A percentile compares a stretch with the other conserved stretches of the same genome.
Evolutionary conservation across 1,140 invertebrate species (phyloP).

Genomic region (Nymphalis io): DNA sequence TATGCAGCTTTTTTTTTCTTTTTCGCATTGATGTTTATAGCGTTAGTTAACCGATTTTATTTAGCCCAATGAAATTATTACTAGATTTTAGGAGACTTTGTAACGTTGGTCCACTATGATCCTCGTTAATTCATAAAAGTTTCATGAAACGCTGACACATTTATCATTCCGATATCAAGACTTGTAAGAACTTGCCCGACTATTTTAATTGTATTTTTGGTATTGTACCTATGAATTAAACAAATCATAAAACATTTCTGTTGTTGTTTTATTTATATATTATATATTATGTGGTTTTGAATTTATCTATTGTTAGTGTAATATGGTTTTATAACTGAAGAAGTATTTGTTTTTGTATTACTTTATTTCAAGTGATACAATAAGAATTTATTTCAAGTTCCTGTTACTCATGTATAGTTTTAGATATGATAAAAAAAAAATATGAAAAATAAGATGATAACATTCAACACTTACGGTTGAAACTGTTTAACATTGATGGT

Average conservation of each 20-base stretch:
- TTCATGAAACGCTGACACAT: neutral
- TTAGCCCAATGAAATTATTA: neutral
- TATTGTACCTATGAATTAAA: constrained; percentile 56
- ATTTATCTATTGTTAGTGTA: too few relatives aligned
- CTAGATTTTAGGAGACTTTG: neutral
- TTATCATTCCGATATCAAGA: constrained; percentile 51
- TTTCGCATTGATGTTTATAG: neutral
- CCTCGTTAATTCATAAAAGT: neutral
- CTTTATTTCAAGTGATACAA: too few relatives aligned
- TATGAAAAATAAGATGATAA: too few relatives aligned
- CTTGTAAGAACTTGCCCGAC: constrained; percentile 46
- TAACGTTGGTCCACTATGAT: neutral
- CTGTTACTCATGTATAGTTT: too few relatives aligned
- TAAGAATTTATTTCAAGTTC: too few relatives aligned
- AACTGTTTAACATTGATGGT: too few relatives aligned
- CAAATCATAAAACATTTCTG: constrained; percentile 43
- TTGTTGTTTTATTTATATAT: constrained; percentile 43
- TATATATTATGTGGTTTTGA: too few relatives aligned
- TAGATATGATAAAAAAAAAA: too few relatives aligned
- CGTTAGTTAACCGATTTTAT: neutral
- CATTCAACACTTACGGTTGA: too few relatives aligned
- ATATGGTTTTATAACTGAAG: too few relatives aligned
- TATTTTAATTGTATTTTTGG: constrained; percentile 49
- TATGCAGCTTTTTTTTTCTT: constrained; percentile 2
- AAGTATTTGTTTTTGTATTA: too few relatives aligned